Conservation (phyloP, 2,113 vertebrate species). For the Lethenteron camtschaticum region DNA sequence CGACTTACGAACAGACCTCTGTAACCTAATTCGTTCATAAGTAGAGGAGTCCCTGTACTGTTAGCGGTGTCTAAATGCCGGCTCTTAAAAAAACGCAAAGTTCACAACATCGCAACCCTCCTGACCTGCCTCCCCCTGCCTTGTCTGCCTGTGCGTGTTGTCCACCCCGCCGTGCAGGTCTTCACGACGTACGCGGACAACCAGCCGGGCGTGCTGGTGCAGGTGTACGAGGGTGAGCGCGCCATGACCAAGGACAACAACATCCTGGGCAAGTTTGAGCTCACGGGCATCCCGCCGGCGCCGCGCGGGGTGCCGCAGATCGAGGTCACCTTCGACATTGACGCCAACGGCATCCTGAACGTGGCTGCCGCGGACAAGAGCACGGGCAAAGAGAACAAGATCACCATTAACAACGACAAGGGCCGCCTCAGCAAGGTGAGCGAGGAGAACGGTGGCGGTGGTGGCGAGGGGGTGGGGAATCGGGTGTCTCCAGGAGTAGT, state of each 20-base stretch:
- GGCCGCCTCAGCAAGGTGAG: slow-evolving; percentile 32
- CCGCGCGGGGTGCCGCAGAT: slow-evolving; percentile 43
- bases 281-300: slow-evolving; percentile 34
- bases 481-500: no score
- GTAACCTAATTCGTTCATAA: no score
- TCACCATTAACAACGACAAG: slow-evolving; percentile 49
- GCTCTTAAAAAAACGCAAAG: no score
- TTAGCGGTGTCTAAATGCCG: no score
- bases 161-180: not conserved
- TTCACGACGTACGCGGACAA: slow-evolving; percentile 1
- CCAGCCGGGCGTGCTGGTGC: slow-evolving; percentile 2
- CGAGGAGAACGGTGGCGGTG: no score
- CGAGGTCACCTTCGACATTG: slow-evolving; percentile 43
- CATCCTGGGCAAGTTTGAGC: slow-evolving; percentile 42
- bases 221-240: not conserved
- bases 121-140: no score
- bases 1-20: no score
- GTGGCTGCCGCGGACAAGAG: slow-evolving; percentile 42
- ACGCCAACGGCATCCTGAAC: slow-evolving; percentile 41
- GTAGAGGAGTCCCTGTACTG: no score
- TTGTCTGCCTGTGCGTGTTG: no score
- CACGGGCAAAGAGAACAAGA: slow-evolving; percentile 45
- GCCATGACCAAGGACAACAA: slow-evolving; percentile 38
- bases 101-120: no score
- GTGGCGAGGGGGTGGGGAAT: no score